Percentiles rank a stretch among this genome's conserved stretches.
phyloP scores from a whole-genome alignment of 2,797 vertebrate species.

The Paramormyrops hopkinsi region DNA sequence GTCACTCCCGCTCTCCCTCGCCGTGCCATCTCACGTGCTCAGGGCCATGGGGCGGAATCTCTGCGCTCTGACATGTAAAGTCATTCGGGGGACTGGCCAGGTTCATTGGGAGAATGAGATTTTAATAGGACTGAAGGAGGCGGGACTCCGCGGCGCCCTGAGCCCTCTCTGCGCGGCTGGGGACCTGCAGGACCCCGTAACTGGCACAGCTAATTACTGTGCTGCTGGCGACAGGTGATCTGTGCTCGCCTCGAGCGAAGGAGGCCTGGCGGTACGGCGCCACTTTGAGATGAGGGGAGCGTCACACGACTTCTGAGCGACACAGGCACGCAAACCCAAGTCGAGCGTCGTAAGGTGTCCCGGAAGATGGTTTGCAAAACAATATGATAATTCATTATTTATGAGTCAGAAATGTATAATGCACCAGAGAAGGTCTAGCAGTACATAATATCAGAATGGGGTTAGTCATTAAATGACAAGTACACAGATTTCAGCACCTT shows the following conservation, averaged over 20 bases:
- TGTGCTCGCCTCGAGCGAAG: background rate
- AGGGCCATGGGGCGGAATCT: background rate
- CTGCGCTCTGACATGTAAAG: background rate
- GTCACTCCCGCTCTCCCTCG: background rate
- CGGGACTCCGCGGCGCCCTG: background rate
- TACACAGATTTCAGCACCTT: background rate
- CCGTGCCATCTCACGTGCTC: background rate
- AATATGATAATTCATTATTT: background rate
- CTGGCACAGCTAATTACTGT: background rate
- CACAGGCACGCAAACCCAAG: background rate
- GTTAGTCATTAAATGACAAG: background rate
- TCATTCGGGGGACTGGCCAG: background rate
- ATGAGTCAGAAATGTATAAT: background rate
- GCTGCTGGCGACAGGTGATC: background rate
- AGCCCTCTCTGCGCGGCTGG: background rate
- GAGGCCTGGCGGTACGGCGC: background rate
- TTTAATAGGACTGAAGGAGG: slow-evolving; percentile 4
- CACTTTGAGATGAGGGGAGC: background rate
- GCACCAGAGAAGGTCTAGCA: background rate
- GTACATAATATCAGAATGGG: background rate
- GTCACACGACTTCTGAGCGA: background rate
- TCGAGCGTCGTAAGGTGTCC: background rate
- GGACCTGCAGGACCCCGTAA: background rate
- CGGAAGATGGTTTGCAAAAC: background rate
- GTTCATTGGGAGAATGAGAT: background rate